Evolutionary conservation across 2,888 invertebrate genomes (phyloP).

Genomic region (Unio pictorum): DNA sequence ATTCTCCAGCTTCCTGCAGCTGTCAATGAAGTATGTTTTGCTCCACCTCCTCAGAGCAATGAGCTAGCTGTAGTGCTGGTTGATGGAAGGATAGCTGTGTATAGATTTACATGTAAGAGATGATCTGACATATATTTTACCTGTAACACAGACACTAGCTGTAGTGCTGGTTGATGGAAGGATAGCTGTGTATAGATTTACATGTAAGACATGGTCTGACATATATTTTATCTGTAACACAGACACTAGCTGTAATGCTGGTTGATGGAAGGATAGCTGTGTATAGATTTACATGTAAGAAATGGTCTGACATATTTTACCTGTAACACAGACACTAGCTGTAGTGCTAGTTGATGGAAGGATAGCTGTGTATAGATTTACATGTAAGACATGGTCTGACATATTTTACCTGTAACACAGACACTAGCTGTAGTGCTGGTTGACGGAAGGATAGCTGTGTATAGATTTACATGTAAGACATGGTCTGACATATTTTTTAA

Average conservation of each 20-base stretch:
- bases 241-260: constrained; percentile 28
- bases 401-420: neutral
- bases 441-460: constrained; percentile 55
- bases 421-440: constrained; percentile 33
- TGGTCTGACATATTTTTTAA: neutral
- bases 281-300: constrained; percentile 35
- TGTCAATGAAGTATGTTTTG: constrained; percentile 71
- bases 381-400: constrained; percentile 10
- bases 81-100: constrained; percentile 55
- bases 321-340: constrained; percentile 4
- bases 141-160: constrained; percentile 4
- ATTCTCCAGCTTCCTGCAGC: constrained; percentile 75
- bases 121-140: neutral
- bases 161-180: constrained; percentile 45
- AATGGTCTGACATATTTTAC: neutral
- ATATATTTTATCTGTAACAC: neutral
- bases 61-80: constrained; percentile 45
- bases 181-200: constrained; percentile 54
- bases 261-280: constrained; percentile 54
- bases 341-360: constrained; percentile 45
- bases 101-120: constrained; percentile 30
- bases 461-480: constrained; percentile 30
- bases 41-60: constrained; percentile 41
- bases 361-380: constrained; percentile 54
- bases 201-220: constrained; percentile 10